Base-by-base conservation (phyloP, 2,888 invertebrate species). In the Morinoia aosen region DNA sequence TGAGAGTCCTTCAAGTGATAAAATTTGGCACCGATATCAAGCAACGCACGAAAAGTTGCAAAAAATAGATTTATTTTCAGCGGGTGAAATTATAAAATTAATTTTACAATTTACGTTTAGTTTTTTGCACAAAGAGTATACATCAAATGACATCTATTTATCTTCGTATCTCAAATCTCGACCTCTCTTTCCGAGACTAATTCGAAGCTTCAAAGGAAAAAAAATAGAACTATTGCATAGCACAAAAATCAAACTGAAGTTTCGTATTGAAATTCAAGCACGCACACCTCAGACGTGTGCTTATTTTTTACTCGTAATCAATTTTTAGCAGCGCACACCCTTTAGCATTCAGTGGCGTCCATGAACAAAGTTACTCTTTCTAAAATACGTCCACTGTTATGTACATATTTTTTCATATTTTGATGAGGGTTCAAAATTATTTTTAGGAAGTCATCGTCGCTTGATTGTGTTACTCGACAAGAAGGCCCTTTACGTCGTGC, bases 1-100 rank as follows among this genome's bases (percentile, higher is more conserved):
- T 57, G 10, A 57, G 93, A 93, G 93, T 58, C 57, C 57, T 90
- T 39, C 48, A 90, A 90, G 48, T 40, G 90, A 90, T 90, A 90
- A 40, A 39, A 90, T 90, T 90, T 90, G 90, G 90, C 90, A 90
- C 90, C 12, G 19, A 90, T 90, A 40, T 39, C 48, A 40, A 48
- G 76, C 76, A 33, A 76, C 1, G 76, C 1, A 76, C 33, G 76
- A 76, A 76, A 76, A 33, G 8, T 76, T 0, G 16, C 19, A 33
- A 16, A 61, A 25, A 76, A 33, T 76, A 76, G 76, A 76, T 3
- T 16, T 33, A 1, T 3, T 76, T 76, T 33, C 25, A 10, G 25
- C 76, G 25, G 76, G 3, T 2, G 76, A 76, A 25, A 19, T 76
- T 19, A 14, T 76, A 33, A 76, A 25, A 33, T 25, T 76, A 7